A percentile compares a stretch with the other conserved stretches of the same genome.
Conservation (phyloP, 2,113 vertebrate species). For the Lethenteron camtschaticum region DNA sequence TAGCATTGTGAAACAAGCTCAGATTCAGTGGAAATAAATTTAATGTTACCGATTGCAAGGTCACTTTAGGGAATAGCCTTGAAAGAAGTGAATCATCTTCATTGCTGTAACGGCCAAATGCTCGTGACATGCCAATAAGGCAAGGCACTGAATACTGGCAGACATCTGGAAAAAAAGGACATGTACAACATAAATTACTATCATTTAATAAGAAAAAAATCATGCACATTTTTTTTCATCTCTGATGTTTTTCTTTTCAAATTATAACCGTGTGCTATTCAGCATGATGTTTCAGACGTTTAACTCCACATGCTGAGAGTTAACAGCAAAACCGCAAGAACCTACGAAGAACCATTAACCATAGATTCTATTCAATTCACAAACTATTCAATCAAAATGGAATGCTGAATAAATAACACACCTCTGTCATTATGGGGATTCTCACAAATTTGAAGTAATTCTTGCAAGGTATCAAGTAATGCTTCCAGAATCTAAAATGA, state of each 20-base stretch:
- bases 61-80: not conserved
- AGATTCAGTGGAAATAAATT: not conserved
- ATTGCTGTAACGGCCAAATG: slow-evolving; percentile 3
- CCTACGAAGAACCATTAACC: not conserved
- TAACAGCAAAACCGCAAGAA: not conserved
- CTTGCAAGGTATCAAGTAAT: too few species aligned
- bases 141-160: slow-evolving; percentile 2
- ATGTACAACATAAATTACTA: not conserved
- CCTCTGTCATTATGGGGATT: too few species aligned
- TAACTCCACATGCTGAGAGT: not conserved
- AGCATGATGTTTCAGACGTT: not conserved
- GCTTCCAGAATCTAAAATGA: too few species aligned
- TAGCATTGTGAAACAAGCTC: not conserved
- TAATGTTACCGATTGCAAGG: not conserved
- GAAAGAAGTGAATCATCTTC: slow-evolving; percentile 3
- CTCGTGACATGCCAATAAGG: not conserved
- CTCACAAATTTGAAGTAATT: too few species aligned
- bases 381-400: too few species aligned
- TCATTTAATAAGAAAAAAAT: not conserved
- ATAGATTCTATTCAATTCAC: too few species aligned
- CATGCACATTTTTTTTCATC: not conserved
- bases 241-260: not conserved
- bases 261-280: not conserved
- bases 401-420: too few species aligned
- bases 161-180: not conserved